phyloP scores from a whole-genome alignment of 2,113 vertebrate species.

The Campylorhamphus procurvoides region DNA sequence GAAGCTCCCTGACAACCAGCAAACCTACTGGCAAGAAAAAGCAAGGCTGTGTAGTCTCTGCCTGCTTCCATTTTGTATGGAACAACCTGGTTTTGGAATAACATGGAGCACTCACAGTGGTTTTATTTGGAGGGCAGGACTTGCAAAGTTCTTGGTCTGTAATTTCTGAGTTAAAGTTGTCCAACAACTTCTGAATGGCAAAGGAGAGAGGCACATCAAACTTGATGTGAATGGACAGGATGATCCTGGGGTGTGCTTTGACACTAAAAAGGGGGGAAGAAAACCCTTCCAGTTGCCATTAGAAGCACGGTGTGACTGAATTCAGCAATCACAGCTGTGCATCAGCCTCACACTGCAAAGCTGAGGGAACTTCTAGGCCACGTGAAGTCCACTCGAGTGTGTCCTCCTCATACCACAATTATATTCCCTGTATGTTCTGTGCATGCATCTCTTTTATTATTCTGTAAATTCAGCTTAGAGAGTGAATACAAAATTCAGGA shows the following conservation, averaged over 20 bases:
- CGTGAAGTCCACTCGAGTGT: not conserved
- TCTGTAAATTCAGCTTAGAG: not conserved
- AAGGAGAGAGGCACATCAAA: not conserved
- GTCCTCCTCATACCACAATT: not conserved
- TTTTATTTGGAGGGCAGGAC: not conserved
- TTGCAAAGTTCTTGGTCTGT: not conserved
- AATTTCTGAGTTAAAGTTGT: not conserved
- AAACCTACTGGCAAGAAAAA: not conserved
- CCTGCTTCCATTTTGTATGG: not conserved
- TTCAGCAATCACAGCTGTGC: not conserved
- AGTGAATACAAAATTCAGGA: not conserved
- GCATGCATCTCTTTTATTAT: not conserved
- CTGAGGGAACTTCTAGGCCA: not conserved
- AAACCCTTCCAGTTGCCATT: not conserved
- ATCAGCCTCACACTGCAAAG: not conserved
- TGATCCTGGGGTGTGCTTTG: not conserved
- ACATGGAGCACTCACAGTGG: not conserved
- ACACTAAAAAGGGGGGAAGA: not conserved
- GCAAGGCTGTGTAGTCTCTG: not conserved
- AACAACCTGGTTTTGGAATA: not conserved
- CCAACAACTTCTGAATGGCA: not conserved
- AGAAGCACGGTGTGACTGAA: not conserved
- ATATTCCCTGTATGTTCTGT: not conserved
- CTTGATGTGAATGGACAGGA: not conserved
- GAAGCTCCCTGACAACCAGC: not conserved